Evolutionary conservation across 2,888 invertebrate species (phyloP), one percentile per base, ranked within the genome.

Genomic region (Ceraclea dissimilis): DNA sequence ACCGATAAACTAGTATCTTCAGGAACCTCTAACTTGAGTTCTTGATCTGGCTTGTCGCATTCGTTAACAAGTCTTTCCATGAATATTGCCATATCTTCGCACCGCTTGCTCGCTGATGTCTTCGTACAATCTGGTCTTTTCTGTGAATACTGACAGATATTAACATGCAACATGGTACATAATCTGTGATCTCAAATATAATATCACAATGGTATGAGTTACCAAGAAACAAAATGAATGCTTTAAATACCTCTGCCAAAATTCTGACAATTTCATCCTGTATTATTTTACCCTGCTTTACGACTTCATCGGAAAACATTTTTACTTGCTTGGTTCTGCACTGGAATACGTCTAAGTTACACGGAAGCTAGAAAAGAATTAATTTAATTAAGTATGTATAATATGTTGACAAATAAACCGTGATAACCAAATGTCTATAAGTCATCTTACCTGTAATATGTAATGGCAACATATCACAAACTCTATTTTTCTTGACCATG

Each of bases 401-500:
- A 26, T 26, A 26, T 26, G 10, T 26, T 26, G 26, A 6, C 4
- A 26, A 26, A 26, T 26, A 26, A n/a, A 26, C 26, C 4, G 4
- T 26, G 10, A 26, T 26, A 26, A 26, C 26, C 10, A 6, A 26
- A 26, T 26, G 4, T 26, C 26, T 6, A 26, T 26, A 26, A 6
- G 4, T 26, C 10, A 26, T 26, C 26, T 70, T 71, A 86, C 87
- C 79, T 87, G 83, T 59, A 89, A 67, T 1, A 94, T 83, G 56
- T 83, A 76, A 72, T 94, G 91, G 68, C 91, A 85, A 26, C 91
- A 93, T 64, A 87, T 86, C 52, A 96, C 85, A 70, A 93, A 93
- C 68, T 96, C 95, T 52, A 96, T 73, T 70, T 88, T 86, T 67
- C 84, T 84, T 0, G 91, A 88, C 95, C 95, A 96, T 0, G 95